Evolutionary conservation across 2,888 invertebrate genomes (phyloP), one percentile per base, ranked within the genome.

Genomic region (Omphaloscelis lunosa): DNA sequence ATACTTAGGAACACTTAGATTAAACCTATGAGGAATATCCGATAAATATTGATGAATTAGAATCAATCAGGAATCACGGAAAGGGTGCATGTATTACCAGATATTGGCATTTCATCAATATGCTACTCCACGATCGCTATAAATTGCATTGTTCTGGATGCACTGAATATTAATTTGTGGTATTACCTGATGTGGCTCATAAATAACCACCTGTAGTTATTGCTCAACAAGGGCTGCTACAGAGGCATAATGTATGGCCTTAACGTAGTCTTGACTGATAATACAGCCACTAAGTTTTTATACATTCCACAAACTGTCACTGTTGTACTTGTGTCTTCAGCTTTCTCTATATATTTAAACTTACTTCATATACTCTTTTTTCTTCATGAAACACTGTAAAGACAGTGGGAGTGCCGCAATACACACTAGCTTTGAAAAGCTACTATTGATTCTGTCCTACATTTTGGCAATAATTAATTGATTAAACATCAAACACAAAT

Each of bases 31-130:
- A 0, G 17, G 11, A 17, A 41, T 17, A 75, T 48, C 1, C 51
- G 27, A 78, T 78, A 27, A 45, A 80, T 59, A 79, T 80, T 73
- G 17, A 80, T 73, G 78, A 80, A 45, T 56, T 59, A 20, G 20
- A 66, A 23, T 58, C 39, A 67, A 72, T 67, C 41, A 62, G 27
- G 65, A 45, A 72, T 53, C 80, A 56, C 39, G 58, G 75, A 75
- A 72, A 58, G 34, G n/a, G 41, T 59, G 68, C 45, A 48, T 68
- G 71, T 17, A 56, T 75, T 65, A 34, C 23, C 17, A 69, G 75
- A 65, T 51, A 56, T 62, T 83, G 84, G 77, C 77, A 71, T 65
- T 76, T 15, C 29, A 63, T 83, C 80, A 84, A 80, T 62, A 67
- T 59, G 84, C 39, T 77, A 80, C 53, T 84, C 84, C 27, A 15